Evolutionary conservation across 2,888 invertebrate species (phyloP).

Genomic region (Plemyria rubiginata): DNA sequence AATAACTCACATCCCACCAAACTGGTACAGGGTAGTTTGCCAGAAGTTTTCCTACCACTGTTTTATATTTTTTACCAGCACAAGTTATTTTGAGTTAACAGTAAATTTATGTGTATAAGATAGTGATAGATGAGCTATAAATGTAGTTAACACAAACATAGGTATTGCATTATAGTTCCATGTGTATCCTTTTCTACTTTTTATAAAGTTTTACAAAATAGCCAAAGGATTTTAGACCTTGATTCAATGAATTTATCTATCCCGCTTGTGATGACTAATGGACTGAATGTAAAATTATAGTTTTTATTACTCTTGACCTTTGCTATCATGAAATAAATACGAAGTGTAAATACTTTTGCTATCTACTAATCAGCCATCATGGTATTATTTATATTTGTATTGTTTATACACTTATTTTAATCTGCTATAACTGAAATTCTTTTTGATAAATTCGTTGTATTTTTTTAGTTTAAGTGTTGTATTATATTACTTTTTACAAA

Average conservation of each 20-base stretch:
- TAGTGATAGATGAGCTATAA: constrained; percentile 9
- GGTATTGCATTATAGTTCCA: constrained; percentile 14
- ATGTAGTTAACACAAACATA: constrained; percentile 10
- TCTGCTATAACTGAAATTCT: constrained; percentile 68
- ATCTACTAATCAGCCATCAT: constrained; percentile 56
- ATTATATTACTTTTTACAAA: constrained; percentile 79
- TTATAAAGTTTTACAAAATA: constrained; percentile 46
- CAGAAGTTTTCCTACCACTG: constrained; percentile 11
- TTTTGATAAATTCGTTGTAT: constrained; percentile 71
- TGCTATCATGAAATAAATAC: constrained; percentile 15
- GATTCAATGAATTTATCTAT: constrained; percentile 64
- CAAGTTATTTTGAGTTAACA: constrained; percentile 20
- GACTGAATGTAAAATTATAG: constrained; percentile 67
- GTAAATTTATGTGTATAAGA: constrained; percentile 4
- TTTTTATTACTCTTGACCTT: constrained; percentile 35
- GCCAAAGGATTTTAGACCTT: constrained; percentile 65
- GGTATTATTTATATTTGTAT: constrained; percentile 63
- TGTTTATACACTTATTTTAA: constrained; percentile 60
- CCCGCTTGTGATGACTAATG: constrained; percentile 66
- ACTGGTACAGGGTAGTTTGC: constrained; percentile 24
- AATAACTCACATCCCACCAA: constrained; percentile 33
- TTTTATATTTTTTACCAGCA: constrained; percentile 17
- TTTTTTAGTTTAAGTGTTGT: constrained; percentile 73
- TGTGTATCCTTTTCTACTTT: constrained; percentile 32
- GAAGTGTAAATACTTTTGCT: constrained; percentile 62